Percentiles rank a stretch among this genome's conserved stretches.
These are phyloP conservation scores for Sebastes iracundus DNA, from an alignment of 2,797 vertebrate genomes.

Conservation along the genomic window DNA sequence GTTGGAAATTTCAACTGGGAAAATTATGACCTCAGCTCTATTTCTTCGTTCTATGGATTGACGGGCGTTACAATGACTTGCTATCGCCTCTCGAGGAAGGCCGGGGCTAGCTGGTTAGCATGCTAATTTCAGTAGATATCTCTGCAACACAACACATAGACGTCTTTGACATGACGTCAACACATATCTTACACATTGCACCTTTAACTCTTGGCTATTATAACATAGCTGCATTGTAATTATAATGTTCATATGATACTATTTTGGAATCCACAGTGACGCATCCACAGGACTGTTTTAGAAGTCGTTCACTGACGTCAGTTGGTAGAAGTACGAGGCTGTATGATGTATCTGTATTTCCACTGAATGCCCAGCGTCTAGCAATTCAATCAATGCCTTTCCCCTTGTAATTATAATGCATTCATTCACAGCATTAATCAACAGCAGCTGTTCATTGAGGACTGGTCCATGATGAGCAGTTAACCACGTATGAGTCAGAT, in stretches of 20 bases:
- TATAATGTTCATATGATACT: not conserved
- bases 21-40: too few species aligned
- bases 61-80: too few species aligned
- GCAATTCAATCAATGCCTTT: not conserved
- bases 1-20: too few species aligned
- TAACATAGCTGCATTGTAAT: not conserved
- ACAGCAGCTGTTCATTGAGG: not conserved
- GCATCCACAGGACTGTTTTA: not conserved
- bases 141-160: too few species aligned
- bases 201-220: not conserved
- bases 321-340: not conserved
- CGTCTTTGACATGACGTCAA: too few species aligned
- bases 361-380: not conserved
- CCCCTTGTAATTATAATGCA: not conserved
- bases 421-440: not conserved
- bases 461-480: not conserved
- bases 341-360: not conserved
- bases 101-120: too few species aligned
- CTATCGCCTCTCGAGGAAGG: too few species aligned
- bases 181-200: too few species aligned
- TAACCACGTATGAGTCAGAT: conserved; percentile 6
- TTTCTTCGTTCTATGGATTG: too few species aligned
- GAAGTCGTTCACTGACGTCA: not conserved
- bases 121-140: too few species aligned
- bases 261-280: not conserved